A percentile compares a stretch with the other conserved stretches of the same genome.
phyloP scores from a whole-genome alignment of 2,888 invertebrate species.

The Tetragnatha montana region DNA sequence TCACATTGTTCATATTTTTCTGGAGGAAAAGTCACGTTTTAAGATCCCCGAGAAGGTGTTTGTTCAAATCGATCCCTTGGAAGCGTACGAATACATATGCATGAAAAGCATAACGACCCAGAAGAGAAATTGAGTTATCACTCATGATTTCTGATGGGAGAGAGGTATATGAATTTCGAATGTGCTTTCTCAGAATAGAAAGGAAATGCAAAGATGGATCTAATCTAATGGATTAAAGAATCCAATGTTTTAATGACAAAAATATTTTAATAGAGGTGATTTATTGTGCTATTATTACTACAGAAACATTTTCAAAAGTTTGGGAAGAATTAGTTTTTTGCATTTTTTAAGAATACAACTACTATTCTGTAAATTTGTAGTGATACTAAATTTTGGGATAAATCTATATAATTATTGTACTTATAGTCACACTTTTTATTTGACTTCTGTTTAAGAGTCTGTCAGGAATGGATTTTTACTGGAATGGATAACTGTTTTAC shows the following conservation, averaged over 20 bases:
- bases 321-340: too few relatives aligned
- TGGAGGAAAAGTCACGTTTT: not conserved
- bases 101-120: not conserved
- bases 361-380: too few relatives aligned
- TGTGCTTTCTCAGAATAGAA: not conserved
- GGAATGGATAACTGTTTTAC: too few relatives aligned
- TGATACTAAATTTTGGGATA: too few relatives aligned
- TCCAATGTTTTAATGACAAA: not conserved
- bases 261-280: too few relatives aligned
- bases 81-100: conserved; percentile 4
- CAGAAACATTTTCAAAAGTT: too few relatives aligned
- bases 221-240: not conserved
- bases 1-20: conserved; percentile 1
- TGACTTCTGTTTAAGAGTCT: too few relatives aligned
- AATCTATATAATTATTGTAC: too few relatives aligned
- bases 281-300: too few relatives aligned
- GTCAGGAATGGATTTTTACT: too few relatives aligned
- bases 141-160: not conserved
- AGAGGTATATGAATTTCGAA: not conserved
- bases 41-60: not conserved
- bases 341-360: too few relatives aligned
- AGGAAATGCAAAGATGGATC: not conserved
- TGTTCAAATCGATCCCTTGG: not conserved
- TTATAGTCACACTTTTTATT: too few relatives aligned
- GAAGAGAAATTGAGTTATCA: not conserved